A percentile compares a stretch with the other conserved stretches of the same genome.
phyloP scores from a whole-genome alignment of 2,888 invertebrate species.

The Leptinotarsa tumamoca region DNA sequence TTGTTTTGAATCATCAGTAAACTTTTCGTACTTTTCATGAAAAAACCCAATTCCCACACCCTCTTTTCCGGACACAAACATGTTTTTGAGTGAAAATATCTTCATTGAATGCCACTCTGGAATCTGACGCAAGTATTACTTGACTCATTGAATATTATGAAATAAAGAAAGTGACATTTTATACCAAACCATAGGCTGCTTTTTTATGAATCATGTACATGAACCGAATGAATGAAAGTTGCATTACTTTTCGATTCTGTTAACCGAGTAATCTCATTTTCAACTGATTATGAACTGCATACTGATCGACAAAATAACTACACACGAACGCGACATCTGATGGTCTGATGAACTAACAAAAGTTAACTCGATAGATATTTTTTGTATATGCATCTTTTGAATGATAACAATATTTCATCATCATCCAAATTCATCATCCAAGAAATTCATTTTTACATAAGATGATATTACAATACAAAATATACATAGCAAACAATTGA shows the following conservation, averaged over 20 bases:
- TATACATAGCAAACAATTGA: too few relatives aligned
- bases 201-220: constrained; percentile 50
- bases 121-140: constrained; percentile 51
- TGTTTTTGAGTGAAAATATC: not conserved
- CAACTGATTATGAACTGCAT: constrained; percentile 13
- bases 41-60: too few relatives aligned
- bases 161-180: constrained; percentile 57
- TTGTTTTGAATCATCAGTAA: too few relatives aligned
- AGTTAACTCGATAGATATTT: too few relatives aligned
- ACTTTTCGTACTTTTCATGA: too few relatives aligned
- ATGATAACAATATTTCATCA: too few relatives aligned
- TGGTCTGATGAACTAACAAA: too few relatives aligned
- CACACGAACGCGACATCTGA: not conserved
- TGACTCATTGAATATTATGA: constrained; percentile 52
- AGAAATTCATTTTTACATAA: too few relatives aligned
- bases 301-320: constrained; percentile 1
- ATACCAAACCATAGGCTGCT: constrained; percentile 52
- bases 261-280: constrained; percentile 20
- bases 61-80: not conserved
- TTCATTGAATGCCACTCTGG: constrained; percentile 7
- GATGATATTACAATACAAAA: too few relatives aligned
- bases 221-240: constrained; percentile 48
- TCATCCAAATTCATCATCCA: too few relatives aligned
- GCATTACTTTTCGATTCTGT: constrained; percentile 31
- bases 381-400: too few relatives aligned